These are phyloP conservation scores for Myodes glareolus DNA, from an alignment of 2,113 vertebrate genomes.

Conservation along the genomic window DNA sequence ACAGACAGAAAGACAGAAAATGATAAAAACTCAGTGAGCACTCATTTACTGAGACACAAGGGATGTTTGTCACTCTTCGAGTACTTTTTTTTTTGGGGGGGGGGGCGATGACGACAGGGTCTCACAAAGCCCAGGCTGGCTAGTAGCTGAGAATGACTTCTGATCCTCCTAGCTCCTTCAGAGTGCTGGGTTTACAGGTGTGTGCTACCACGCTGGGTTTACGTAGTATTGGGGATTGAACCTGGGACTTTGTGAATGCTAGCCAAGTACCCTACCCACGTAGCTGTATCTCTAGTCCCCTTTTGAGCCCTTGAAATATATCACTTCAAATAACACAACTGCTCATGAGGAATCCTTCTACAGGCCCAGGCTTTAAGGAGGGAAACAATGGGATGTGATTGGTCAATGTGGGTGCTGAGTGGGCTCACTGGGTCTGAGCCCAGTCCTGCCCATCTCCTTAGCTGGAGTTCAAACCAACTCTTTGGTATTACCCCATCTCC, in stretches of 20 bases:
- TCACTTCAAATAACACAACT: not conserved
- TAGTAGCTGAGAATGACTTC: not conserved
- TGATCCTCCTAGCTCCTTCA: no score
- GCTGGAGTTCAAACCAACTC: not conserved
- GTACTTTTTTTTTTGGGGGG: not conserved
- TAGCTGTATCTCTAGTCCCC: not conserved
- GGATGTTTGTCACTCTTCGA: not conserved
- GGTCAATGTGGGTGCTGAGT: not conserved
- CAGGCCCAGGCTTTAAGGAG: not conserved
- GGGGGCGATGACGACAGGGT: not conserved
- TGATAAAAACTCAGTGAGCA: accelerated
- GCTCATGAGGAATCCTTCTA: accelerated
- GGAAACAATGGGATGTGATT: not conserved
- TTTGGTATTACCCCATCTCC: accelerated
- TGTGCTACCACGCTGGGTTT: not conserved
- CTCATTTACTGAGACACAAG: accelerated
- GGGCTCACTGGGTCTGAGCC: not conserved
- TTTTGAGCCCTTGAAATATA: accelerated
- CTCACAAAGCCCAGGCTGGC: not conserved
- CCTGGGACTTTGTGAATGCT: no score
- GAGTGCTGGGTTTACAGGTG: not conserved
- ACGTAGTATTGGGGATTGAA: not conserved
- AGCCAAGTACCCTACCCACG: not conserved
- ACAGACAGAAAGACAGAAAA: not conserved
- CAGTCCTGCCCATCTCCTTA: accelerated